These are phyloP conservation scores for rabbit (Oryctolagus cuniculus) DNA, from an alignment of 2,113 vertebrate species.

Conservation along the genomic window mOryCun1.1 NC_091440.1:22421501-22422000, in stretches of 20 bases:
- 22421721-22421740: neutral
- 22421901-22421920: conserved; percentile 48
- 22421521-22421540: neutral
- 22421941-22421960: neutral
- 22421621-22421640: neutral
- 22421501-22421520: neutral
- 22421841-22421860: conserved; percentile 14
- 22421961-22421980: conserved; percentile 42
- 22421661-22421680: neutral
- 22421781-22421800: neutral
- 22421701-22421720: neutral
- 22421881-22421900: conserved; percentile 6
- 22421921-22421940: conserved; percentile 68
- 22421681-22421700: neutral
- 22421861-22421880: neutral
- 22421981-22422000: conserved; percentile 5
- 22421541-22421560: neutral
- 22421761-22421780: neutral
- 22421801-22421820: conserved; percentile 1
- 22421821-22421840: conserved; percentile 6
- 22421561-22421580: neutral
- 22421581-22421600: neutral
- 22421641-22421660: neutral
- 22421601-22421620: neutral
- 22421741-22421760: neutral